phyloP scores from a whole-genome alignment of 2,797 vertebrate genomes.

The Aplochiton taeniatus region DNA sequence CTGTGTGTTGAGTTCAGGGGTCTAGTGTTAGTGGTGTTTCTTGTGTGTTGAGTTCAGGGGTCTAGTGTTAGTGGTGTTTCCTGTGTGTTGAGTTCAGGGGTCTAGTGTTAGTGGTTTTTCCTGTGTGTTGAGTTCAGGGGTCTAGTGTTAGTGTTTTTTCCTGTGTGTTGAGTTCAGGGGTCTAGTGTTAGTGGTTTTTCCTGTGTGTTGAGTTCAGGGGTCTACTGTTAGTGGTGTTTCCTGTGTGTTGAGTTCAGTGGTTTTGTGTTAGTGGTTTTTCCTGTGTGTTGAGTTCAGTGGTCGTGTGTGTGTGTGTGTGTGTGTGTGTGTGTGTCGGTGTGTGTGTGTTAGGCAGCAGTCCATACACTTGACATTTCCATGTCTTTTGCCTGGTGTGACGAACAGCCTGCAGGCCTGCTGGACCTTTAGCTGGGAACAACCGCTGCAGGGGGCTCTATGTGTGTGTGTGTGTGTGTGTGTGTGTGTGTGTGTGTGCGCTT shows the following conservation, averaged over 20 bases:
- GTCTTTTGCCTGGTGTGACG: slow-evolving; percentile 74
- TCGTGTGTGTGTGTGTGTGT: slow-evolving; percentile 26
- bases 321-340: slow-evolving; percentile 17
- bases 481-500: too few species aligned
- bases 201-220: too few species aligned
- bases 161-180: slow-evolving; percentile 23
- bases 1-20: slow-evolving; percentile 6
- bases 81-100: slow-evolving; percentile 24
- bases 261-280: background rate
- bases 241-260: too few species aligned
- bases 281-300: slow-evolving; percentile 18
- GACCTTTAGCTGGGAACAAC: slow-evolving; percentile 66
- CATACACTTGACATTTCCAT: slow-evolving; percentile 77
- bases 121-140: slow-evolving; percentile 5
- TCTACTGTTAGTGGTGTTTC: too few species aligned
- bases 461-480: too few species aligned
- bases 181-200: slow-evolving; percentile 9
- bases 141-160: slow-evolving; percentile 15
- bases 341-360: slow-evolving; percentile 62
- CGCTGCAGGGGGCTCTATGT: too few species aligned
- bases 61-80: slow-evolving; percentile 43
- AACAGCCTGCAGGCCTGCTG: slow-evolving; percentile 68
- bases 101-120: slow-evolving; percentile 35
- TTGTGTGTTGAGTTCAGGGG: slow-evolving; percentile 32
- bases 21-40: slow-evolving; percentile 22